Conservation (phyloP, 2,888 invertebrate genomes). For the Norana najaformis region DNA sequence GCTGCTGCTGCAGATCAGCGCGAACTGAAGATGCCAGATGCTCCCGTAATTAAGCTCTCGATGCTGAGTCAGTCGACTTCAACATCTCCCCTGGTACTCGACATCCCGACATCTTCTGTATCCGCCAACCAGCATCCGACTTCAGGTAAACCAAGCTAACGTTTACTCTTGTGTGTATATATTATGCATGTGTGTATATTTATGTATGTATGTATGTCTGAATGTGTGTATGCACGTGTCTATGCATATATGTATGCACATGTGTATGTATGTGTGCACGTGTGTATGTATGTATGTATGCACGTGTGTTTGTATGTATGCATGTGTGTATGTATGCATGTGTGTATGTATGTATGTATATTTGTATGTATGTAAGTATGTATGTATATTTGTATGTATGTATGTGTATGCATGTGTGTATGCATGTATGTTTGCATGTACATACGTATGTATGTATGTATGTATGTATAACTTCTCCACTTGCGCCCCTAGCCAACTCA, state of each 20-base stretch:
- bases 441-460: not conserved
- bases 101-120: not conserved
- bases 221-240: too few relatives aligned
- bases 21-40: not conserved
- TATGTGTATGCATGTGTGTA: not conserved
- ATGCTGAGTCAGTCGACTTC: not conserved
- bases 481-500: too few relatives aligned
- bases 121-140: not conserved
- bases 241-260: too few relatives aligned
- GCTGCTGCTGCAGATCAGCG: not conserved
- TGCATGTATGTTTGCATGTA: not conserved
- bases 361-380: too few relatives aligned
- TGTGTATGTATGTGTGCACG: not conserved
- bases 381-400: not conserved
- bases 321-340: too few relatives aligned
- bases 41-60: not conserved
- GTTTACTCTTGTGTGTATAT: too few relatives aligned
- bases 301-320: too few relatives aligned
- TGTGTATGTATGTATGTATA: too few relatives aligned
- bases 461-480: not conserved
- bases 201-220: too few relatives aligned
- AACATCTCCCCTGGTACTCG: not conserved
- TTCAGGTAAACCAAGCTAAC: not conserved
- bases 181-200: too few relatives aligned
- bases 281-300: not conserved